Evolutionary conservation across 1,140 invertebrate genomes (phyloP).

Genomic region (Zaprionus lachaisei): DNA sequence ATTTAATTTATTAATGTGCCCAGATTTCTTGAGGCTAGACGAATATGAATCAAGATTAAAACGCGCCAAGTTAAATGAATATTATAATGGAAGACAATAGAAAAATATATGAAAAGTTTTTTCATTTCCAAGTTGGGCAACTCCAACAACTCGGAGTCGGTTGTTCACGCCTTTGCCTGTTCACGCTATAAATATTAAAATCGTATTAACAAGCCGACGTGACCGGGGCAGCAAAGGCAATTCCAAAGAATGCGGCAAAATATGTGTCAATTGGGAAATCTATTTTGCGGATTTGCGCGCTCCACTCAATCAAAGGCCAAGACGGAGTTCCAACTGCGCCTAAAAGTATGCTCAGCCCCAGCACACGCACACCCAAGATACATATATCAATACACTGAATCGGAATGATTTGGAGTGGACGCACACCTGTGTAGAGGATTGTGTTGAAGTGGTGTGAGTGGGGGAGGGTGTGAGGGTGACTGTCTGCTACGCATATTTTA

Average conservation of each 20-base stretch:
- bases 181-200: slow-evolving; percentile 73
- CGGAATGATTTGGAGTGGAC: slow-evolving; percentile 1
- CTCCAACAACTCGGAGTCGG: neutral
- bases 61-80: slow-evolving; percentile 16
- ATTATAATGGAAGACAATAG: slow-evolving; percentile 7
- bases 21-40: slow-evolving; percentile 27
- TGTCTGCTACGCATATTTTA: slow-evolving; percentile 70
- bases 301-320: slow-evolving; percentile 76
- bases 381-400: slow-evolving; percentile 55
- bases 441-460: neutral
- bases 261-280: slow-evolving; percentile 83
- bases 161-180: slow-evolving; percentile 8
- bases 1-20: slow-evolving; percentile 64
- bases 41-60: slow-evolving; percentile 39
- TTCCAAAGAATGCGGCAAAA: slow-evolving; percentile 42
- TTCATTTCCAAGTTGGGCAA: neutral
- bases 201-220: slow-evolving; percentile 58
- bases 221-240: slow-evolving; percentile 8
- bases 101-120: slow-evolving; percentile 8
- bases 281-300: slow-evolving; percentile 79
- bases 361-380: slow-evolving; percentile 30
- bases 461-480: slow-evolving; percentile 5
- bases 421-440: slow-evolving; percentile 63
- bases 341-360: slow-evolving; percentile 54
- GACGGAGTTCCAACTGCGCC: slow-evolving; percentile 41